Base-by-base conservation (phyloP, 1,140 invertebrate species). In the Octopus bimaculoides region DNA sequence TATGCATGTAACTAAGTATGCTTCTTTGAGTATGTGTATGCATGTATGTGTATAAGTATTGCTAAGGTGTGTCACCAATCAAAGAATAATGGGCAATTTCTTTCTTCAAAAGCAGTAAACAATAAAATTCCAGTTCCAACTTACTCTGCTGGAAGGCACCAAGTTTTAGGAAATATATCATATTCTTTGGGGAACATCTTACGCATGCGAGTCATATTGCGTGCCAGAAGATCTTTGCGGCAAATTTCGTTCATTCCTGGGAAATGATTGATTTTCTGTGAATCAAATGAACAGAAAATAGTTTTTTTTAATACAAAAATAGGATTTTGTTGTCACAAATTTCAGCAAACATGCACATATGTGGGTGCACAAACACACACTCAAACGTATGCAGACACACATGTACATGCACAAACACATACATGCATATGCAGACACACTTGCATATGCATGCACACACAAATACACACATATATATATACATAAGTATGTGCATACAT, bases 231-330 rank as follows among this genome's bases (percentile, higher is more conserved):
- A 91, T 96, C 95, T 90, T 96, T 97, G 83, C 94, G 92, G 90
- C 95, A 96, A 82, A 97, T 96, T 89, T 97, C 95, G 80, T 93
- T 92, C 95, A 97, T 96, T 53, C 95, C 95, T n/a, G 95, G 95
- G 88, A 96, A 97, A 89, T 97, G 95, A 87, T 97, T 96, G 41
- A 96, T 94, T 89, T 95, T 95, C 90, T 97, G 94, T 56, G 83
- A 80, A 41, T 41, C 26, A 41, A 41, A 41, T 41, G 26, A 41
- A 41, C 26, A 41, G 26, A 41, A 41, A 41, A 41, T 41, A 41
- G 26, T 41, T 41, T 41, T 41, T 41, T 41, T 41, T 41, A 41
- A 41, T 41, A 41, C 26, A 41, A 41, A 41, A 41, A 41, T 41
- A 41, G 26, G 26, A 41, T 41, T 41, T 41, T 41, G 26, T 41